phyloP scores from a whole-genome alignment of 2,113 vertebrate genomes.

The Petrocephalus zakoni region DNA sequence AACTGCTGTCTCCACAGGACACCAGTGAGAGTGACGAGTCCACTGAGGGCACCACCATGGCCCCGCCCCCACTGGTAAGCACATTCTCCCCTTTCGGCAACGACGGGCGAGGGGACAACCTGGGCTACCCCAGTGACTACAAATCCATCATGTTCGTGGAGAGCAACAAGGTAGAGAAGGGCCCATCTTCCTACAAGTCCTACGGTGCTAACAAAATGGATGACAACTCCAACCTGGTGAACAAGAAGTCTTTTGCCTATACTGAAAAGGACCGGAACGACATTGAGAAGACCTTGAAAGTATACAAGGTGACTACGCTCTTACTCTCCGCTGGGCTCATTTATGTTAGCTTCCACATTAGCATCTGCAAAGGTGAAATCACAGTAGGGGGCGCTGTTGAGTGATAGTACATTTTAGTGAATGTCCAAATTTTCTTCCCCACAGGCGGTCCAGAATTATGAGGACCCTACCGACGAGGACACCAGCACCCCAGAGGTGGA shows the following conservation, averaged over 20 bases:
- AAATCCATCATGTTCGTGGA: constrained; percentile 55
- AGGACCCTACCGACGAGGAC: constrained; percentile 53
- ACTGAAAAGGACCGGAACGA: constrained; percentile 46
- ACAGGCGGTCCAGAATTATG: constrained; percentile 54
- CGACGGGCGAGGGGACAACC: constrained; percentile 56
- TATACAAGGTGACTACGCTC: constrained; percentile 52
- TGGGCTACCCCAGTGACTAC: constrained; percentile 56
- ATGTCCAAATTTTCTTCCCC: not conserved
- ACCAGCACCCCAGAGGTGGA: constrained; percentile 64
- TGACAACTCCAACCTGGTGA: constrained; percentile 30
- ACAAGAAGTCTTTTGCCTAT: constrained; percentile 48
- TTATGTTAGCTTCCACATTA: not conserved
- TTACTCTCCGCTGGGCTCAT: not conserved
- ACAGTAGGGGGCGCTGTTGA: not conserved
- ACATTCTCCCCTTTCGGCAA: constrained; percentile 42
- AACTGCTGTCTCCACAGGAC: constrained; percentile 43
- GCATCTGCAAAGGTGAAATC: not conserved
- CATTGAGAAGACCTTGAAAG: constrained; percentile 56
- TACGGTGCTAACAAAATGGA: constrained; percentile 38
- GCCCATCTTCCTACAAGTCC: constrained; percentile 56
- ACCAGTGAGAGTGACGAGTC: constrained; percentile 51
- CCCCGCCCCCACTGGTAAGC: constrained; percentile 33
- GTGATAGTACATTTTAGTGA: not conserved
- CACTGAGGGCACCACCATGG: constrained; percentile 32
- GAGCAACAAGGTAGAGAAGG: constrained; percentile 49